Base-by-base conservation (phyloP, 2,888 invertebrate species). In the Eilema caniola region DNA sequence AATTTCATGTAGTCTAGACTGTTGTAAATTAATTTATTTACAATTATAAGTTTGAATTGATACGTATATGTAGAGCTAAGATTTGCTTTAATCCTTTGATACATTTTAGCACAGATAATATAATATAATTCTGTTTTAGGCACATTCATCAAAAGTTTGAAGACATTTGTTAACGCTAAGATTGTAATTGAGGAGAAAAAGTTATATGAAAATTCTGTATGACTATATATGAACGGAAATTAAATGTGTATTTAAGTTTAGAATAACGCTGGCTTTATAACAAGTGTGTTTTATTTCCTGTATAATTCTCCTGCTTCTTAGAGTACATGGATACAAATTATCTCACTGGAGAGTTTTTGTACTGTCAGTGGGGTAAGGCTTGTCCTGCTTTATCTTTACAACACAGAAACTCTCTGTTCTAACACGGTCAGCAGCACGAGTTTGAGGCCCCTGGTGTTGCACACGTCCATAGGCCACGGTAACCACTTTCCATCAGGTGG, bases 141-240 rank as follows among this genome's bases (percentile, higher is more conserved):
- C n/a, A 33, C 53, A 65, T 70, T 70, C 56, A 70, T 70, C 61
- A 70, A 20, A 70, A 70, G 61, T 70, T 70, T 31, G n/a, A 11
- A 63, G 11, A 63, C 53, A 33, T 41, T 63, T 31, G 25, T 37
- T 12, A 28, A 62, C 25, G 10, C n/a, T 14, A 56, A 62, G 53
- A 14, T 66, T 65, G 53, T 66, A 28, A 53, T 10, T n/a, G 25
- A 53, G 23, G n/a, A 37, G 23, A 69, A 66, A 65, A 61, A 47
- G 41, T 47, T 16, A 23, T 16, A 41, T 8, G 23, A 41, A 2
- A 14, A 20, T 37, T 53, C 14, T 23, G 57, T 56, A 57, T 57
- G 47, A 25, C n/a, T 57, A 57, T 11, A 63, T 23, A 10, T 16
- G n/a, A 4, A 24, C 7, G 20, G 11, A 12, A n/a, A 31, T 31